Conservation (phyloP, 1,140 invertebrate species). For the Drosophila nasuta region DNA sequence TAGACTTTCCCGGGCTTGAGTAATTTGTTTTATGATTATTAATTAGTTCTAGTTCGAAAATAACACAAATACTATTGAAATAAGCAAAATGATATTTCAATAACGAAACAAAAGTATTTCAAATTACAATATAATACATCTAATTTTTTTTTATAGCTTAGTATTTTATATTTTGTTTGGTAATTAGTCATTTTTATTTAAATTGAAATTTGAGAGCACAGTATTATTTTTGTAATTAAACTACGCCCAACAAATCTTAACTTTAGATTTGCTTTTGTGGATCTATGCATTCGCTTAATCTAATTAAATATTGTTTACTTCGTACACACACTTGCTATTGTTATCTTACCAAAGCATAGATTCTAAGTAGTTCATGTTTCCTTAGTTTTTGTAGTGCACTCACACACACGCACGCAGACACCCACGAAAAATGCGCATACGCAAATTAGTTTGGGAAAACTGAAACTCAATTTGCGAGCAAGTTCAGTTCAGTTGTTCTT, state of each 20-base stretch:
- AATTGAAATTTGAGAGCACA: not conserved
- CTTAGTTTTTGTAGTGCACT: conserved; percentile 6
- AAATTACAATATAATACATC: no score
- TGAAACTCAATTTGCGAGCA: conserved; percentile 41
- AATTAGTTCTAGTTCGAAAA: not conserved
- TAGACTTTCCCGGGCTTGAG: conserved; percentile 10
- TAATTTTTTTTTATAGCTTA: no score
- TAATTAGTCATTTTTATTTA: not conserved
- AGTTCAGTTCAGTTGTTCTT: conserved; percentile 36
- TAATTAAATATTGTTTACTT: conserved; percentile 7
- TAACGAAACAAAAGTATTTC: no score
- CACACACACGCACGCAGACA: conserved; percentile 4
- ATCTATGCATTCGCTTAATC: not conserved
- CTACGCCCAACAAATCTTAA: no score
- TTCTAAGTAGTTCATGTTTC: conserved; percentile 73
- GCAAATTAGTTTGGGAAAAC: conserved; percentile 40
- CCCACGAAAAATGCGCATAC: conserved; percentile 3
- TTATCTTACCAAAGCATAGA: conserved; percentile 71
- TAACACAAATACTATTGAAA: not conserved
- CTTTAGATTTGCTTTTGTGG: not conserved
- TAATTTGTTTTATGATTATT: conserved; percentile 4
- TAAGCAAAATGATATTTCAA: no score
- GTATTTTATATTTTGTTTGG: no score
- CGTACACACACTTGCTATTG: not conserved
- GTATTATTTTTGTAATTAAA: no score